Base-by-base conservation (phyloP, 2,888 invertebrate genomes). In the Halocaridina rubra region DNA sequence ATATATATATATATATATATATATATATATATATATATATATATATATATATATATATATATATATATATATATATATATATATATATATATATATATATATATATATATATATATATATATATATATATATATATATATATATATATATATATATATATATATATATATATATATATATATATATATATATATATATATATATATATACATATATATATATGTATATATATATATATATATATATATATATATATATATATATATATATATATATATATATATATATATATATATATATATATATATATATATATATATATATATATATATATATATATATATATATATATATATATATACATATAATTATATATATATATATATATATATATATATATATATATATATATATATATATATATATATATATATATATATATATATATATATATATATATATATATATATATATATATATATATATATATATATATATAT, bases 301-400 rank as follows among this genome's bases (percentile, higher is more conserved):
- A 39, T 39, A 39, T 39, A 13, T 39, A 39, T 39, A 39, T 13
- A 39, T 39, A 39, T 39, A 39, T 13, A 39, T 13, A 39, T 13
- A 39, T 39, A 39, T 39, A 39, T 39, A 39, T 39, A 39, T 39
- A 39, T 39, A 39, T 39, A 64, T 24, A 22, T 19, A 24, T 0
- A 5, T 10, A 13, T 64, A 13, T 64, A 22, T 24, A 0, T 22
- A 22, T 19, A 64, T 22, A 61, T 19, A n/a, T 19, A 61, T 19
- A 61, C n/a, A 61, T 19, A 61, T 19, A 61, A 7, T 13, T 7
- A 61, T n/a, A 61, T n/a, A 61, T 61, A 61, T 61, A 61, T 61
- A 61, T 61, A 61, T 61, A 61, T 61, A 61, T 61, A 61, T 61
- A 61, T 61, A 61, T 61, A 61, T 61, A 61, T 61, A 61, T 61